phyloP scores from a whole-genome alignment of 1,140 invertebrate species.

The Lepidurus apus region DNA sequence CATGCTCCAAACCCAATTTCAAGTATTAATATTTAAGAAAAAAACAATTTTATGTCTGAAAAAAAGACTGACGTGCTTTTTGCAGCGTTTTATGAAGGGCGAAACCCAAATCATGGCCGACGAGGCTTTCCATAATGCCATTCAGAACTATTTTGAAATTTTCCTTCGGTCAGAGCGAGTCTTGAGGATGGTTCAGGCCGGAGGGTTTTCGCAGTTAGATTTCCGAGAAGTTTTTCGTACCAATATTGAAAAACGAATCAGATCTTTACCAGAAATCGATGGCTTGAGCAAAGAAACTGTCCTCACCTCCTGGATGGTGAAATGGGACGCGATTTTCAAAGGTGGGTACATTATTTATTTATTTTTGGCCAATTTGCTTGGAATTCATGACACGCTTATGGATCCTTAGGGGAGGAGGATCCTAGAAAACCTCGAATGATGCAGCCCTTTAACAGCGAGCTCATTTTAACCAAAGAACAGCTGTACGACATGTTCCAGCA shows the following conservation, averaged over 20 bases:
- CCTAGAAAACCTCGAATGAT: slow-evolving; percentile 76
- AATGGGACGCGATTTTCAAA: slow-evolving; percentile 98
- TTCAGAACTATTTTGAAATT: slow-evolving; percentile 94
- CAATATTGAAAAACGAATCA: slow-evolving; percentile 94
- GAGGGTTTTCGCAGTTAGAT: slow-evolving; percentile 95
- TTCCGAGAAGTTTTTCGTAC: slow-evolving; percentile 97
- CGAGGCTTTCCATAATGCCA: slow-evolving; percentile 98
- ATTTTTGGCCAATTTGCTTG: background rate
- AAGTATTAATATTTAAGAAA: slow-evolving; percentile 53
- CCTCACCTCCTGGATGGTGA: slow-evolving; percentile 97
- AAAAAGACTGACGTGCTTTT: slow-evolving; percentile 20
- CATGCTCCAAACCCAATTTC: slow-evolving; percentile 89
- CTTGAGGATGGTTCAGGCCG: slow-evolving; percentile 89
- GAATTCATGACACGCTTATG: background rate
- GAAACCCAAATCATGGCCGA: slow-evolving; percentile 97
- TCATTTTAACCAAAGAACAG: slow-evolving; percentile 91
- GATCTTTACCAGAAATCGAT: slow-evolving; percentile 97
- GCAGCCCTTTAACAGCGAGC: slow-evolving; percentile 81
- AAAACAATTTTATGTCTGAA: background rate
- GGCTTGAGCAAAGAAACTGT: slow-evolving; percentile 99
- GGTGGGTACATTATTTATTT: slow-evolving; percentile 48
- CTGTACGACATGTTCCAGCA: slow-evolving; percentile 99
- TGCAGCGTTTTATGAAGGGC: slow-evolving; percentile 80
- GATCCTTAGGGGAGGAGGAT: slow-evolving; percentile 68
- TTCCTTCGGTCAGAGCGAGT: slow-evolving; percentile 96